A percentile compares a stretch with the other conserved stretches of the same genome.
Conservation (phyloP, 2,113 vertebrate genomes). For the Egretta garzetta region DNA sequence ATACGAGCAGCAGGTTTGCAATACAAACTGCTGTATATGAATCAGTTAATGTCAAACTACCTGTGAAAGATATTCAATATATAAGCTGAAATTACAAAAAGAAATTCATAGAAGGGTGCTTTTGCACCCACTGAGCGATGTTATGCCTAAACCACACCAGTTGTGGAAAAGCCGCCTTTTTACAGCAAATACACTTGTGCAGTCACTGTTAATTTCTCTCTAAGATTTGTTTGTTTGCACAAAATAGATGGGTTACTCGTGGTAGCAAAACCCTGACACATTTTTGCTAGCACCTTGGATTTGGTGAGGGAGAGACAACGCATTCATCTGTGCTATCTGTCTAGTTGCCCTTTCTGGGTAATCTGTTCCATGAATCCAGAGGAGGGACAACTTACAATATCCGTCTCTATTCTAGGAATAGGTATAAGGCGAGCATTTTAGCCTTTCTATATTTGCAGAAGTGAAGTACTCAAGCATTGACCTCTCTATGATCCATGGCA, state of each 20-base stretch:
- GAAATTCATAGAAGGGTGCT: constrained; percentile 15
- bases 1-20: constrained; percentile 3
- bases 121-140: constrained; percentile 40
- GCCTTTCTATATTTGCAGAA: constrained; percentile 74
- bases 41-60: constrained; percentile 32
- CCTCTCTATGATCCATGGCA: constrained; percentile 49
- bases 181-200: constrained; percentile 41
- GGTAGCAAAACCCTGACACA: constrained; percentile 32
- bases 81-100: constrained; percentile 19
- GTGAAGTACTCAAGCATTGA: constrained; percentile 52
- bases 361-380: constrained; percentile 69
- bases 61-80: background rate
- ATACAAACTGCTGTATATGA: background rate
- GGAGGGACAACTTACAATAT: constrained; percentile 73
- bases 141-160: constrained; percentile 45
- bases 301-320: background rate
- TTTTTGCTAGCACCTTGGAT: constrained; percentile 40
- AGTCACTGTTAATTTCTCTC: constrained; percentile 51
- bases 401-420: constrained; percentile 84
- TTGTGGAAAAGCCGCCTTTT: constrained; percentile 47
- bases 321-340: constrained; percentile 45
- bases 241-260: constrained; percentile 5
- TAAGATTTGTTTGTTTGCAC: constrained; percentile 48
- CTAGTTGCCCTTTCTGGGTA: constrained; percentile 60
- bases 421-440: constrained; percentile 73